Base-by-base conservation (phyloP, 1,140 invertebrate genomes). In the Atta colombica region DNA sequence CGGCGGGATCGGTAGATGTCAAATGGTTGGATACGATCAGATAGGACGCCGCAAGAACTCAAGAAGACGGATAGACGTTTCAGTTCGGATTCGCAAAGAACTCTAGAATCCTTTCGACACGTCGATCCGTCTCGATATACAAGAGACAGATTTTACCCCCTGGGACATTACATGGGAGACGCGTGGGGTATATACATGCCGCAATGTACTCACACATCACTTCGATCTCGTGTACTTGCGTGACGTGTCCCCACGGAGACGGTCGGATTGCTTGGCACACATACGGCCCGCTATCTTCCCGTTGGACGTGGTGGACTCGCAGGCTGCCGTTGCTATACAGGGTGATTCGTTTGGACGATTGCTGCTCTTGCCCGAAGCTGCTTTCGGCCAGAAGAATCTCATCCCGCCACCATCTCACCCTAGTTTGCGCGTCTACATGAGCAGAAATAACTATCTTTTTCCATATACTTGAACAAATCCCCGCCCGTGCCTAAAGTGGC, bases 201-300 rank as follows among this genome's bases (percentile, higher is more conserved):
- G n/a, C 39, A n/a, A 49, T 88, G 53, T 88, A 96, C 97, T 96
- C 95, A 97, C 97, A 97, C 93, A 97, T 96, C 49, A 98, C 97
- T 96, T 97, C 96, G 84, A 98, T 97, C 51, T 96, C 96, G 92
- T 98, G 97, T 45, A 96, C 95, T 93, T 98, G 97, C 72, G 95
- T 96, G 10, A 97, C 96, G 60, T 96, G 93, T n/a, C 95, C 95
- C 96, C 96, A 96, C 21, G 96, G 95, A 58, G 95, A 93, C 3
- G 96, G 96, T 65, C 96, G 95, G n/a, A 96, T 96, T 58, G 96
- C 95, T 93, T 97, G 97, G 88, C 97, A 98, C 63, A 96, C 96
- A 91, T 98, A 98, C 80, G 97, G 96, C 1, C 97, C 97, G 0
- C 97, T 97, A 90, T 98, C 97, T 16, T 95, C 94, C 0, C 96